Conservation (phyloP, 2,113 vertebrate species). For the Oxyruncus cristatus region DNA sequence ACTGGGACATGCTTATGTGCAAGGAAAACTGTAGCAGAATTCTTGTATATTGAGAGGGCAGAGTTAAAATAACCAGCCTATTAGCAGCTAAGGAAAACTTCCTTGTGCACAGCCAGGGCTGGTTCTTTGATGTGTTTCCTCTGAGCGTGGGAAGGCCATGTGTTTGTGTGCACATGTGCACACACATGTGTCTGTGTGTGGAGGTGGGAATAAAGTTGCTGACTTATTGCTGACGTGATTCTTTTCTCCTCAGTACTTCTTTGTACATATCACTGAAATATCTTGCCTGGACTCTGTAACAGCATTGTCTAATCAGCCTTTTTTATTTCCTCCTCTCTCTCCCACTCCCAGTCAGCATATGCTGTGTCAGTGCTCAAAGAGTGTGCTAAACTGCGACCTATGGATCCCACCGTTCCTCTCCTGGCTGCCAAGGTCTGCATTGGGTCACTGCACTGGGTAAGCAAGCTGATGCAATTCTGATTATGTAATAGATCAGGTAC, state of each 20-base stretch:
- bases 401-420: constrained; percentile 87
- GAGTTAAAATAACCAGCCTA: not conserved
- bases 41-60: not conserved
- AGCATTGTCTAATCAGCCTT: constrained; percentile 25
- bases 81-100: not conserved
- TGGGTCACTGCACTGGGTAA: constrained; percentile 93
- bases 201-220: not conserved
- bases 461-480: constrained; percentile 55
- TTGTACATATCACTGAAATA: not conserved
- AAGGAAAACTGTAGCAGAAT: not conserved
- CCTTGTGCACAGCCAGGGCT: not conserved
- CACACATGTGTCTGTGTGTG: not conserved
- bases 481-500: constrained; percentile 1
- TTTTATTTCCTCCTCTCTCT: not conserved
- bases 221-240: not conserved
- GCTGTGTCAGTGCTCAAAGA: constrained; percentile 93
- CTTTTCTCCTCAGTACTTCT: not conserved
- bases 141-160: not conserved
- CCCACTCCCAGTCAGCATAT: constrained; percentile 79
- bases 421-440: constrained; percentile 97
- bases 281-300: not conserved
- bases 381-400: constrained; percentile 87
- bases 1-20: not conserved
- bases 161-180: accelerated
- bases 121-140: not conserved